Conservation (phyloP, 2,797 vertebrate genomes). For the Australoheros facetus region DNA sequence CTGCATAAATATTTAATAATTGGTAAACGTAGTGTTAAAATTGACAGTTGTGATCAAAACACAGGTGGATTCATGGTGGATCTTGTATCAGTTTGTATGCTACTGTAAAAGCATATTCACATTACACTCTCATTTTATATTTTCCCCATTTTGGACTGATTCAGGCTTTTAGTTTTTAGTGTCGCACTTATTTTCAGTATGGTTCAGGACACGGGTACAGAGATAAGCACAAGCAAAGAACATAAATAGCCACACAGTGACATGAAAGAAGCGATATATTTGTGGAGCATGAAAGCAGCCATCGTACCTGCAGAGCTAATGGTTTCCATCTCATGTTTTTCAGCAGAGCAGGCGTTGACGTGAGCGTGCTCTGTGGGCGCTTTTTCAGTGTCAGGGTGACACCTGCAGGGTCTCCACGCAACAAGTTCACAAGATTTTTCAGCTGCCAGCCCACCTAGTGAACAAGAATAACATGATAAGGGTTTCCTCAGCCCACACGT, state of each 20-base stretch:
- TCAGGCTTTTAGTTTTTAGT: background rate
- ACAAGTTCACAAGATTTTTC: conserved; percentile 89
- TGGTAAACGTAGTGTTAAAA: background rate
- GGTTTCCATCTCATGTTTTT: conserved; percentile 96
- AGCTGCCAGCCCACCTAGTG: conserved; percentile 93
- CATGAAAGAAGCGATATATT: conserved; percentile 3
- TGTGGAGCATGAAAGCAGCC: conserved; percentile 7
- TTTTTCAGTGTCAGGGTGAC: conserved; percentile 93
- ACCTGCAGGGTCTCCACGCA: conserved; percentile 90
- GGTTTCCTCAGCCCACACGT: conserved; percentile 11
- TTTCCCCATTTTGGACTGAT: background rate
- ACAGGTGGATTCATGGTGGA: background rate
- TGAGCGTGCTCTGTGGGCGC: conserved; percentile 91
- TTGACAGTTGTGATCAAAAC: background rate
- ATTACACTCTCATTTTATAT: background rate
- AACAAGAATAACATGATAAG: conserved; percentile 16
- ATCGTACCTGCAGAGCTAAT: conserved; percentile 87
- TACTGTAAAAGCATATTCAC: background rate
- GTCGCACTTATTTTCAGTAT: conserved; percentile 20
- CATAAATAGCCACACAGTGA: conserved; percentile 30
- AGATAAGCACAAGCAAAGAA: conserved; percentile 43
- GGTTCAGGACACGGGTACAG: conserved; percentile 21
- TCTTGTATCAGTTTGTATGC: background rate
- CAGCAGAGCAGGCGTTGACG: conserved; percentile 90
- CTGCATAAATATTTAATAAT: background rate